Percentiles rank a stretch among this genome's conserved stretches.
Conservation (phyloP, 1,140 invertebrate species). For the Cotesia typhae region DNA sequence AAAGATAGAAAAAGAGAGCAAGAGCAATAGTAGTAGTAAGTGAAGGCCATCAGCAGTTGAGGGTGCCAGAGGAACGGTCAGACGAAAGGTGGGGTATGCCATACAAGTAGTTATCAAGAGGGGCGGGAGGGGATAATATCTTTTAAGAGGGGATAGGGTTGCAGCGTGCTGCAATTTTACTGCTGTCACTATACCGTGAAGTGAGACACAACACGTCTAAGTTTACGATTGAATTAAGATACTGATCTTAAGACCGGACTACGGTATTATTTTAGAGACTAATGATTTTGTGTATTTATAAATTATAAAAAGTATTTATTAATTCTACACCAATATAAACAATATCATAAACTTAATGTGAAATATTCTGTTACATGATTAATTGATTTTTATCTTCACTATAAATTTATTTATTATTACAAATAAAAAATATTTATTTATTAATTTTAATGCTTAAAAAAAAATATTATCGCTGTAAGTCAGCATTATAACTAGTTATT, state of each 20-base stretch:
- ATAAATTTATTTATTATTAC: no score
- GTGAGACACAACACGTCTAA: background rate
- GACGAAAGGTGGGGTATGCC: slow-evolving; percentile 23
- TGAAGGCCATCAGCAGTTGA: background rate
- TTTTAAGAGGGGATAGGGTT: background rate
- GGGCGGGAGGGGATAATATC: slow-evolving; percentile 5
- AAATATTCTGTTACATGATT: no score
- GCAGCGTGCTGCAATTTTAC: no score
- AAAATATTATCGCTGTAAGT: no score
- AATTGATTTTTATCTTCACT: no score
- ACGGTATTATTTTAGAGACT: background rate
- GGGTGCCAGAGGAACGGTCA: slow-evolving; percentile 15
- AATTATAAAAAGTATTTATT: background rate
- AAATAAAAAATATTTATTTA: no score
- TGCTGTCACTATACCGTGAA: background rate
- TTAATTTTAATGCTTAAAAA: no score
- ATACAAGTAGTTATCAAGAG: background rate
- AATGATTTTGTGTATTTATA: background rate
- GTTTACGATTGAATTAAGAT: slow-evolving; percentile 11
- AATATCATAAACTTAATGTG: background rate
- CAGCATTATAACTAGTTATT: no score
- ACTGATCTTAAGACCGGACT: background rate
- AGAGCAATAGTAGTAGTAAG: background rate
- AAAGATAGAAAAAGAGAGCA: background rate
- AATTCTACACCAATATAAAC: background rate